Base-by-base conservation (phyloP, 2,888 invertebrate genomes). In the Caenorhabditis auriculariae region DNA sequence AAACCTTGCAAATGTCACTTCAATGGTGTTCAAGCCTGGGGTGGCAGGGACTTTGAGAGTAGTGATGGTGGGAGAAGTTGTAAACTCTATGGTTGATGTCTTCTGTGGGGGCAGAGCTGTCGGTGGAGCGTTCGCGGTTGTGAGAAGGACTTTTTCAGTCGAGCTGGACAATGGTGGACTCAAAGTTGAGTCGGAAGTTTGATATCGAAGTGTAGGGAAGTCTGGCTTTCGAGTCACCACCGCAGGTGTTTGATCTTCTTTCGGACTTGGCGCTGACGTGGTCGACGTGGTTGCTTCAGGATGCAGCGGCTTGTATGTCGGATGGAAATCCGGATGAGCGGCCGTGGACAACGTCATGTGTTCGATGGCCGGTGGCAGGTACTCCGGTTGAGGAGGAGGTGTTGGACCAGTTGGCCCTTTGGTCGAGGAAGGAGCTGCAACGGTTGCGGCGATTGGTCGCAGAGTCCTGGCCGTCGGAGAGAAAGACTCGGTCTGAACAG, bases 221-320 rank as follows among this genome's bases (percentile, higher is more conserved):
- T 60, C 60, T 2, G 64, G 60, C 17, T 54, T 42, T 45, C 60
- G 23, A 0, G 63, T 59, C 21, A 58, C 39, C 2, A 57, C 53
- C 3, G 56, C 53, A 2, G 60, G 57, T 19, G 63, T 60, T 29
- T 52, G 50, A 26, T 54, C 48, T 17, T 54, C 53, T 23, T 26
- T 32, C 32, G n/a, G 5, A 21, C 23, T 42, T 2, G 21, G 26
- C 15, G 27, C 43, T 7, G 45, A 24, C 6, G 37, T 46, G 17
- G 49, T 32, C 4, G 59, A 48, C 9, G 49, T 44, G 0, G 50
- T 27, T 19, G 58, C 63, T 46, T 60, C 54, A 23, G 69, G 65
- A 51, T 60, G 48, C 12, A 62, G 46, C 5, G 66, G 61, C 6
- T 44, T 47, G 37, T 50, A 66, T 6, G 69, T 63, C 15, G 62